Base-by-base conservation (phyloP, 1,140 invertebrate genomes). In the Macrotrachela quadricornifera region DNA sequence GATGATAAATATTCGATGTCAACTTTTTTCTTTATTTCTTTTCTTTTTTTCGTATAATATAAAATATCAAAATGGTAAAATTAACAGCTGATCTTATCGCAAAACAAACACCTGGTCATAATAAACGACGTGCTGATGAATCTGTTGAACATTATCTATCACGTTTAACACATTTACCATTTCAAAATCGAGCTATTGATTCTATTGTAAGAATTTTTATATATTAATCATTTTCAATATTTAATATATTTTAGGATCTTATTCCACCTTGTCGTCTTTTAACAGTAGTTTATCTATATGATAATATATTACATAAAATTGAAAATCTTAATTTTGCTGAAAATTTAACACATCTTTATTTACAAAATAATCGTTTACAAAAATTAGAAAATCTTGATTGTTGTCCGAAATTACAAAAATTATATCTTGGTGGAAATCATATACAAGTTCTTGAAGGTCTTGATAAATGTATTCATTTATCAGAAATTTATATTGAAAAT, bases 201-300 rank as follows among this genome's bases (percentile, higher is more conserved):
- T 63, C 67, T 57, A 62, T 68, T 50, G 68, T 68, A 63, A 61
- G 58, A 57, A 10, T 16, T 10, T n/a, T n/a, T n/a, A n/a, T n/a
- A n/a, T 46, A 11, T 18, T 49, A 36, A 6, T 46, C 30, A 4
- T 30, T 30, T 30, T n/a, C n/a, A 13, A 45, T 43, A 15, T 55
- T 55, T 39, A 15, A 16, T 14, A 21, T 40, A 3, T 18, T 30
- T 30, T 13, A 56, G 43, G 43, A 46, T 17, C n/a, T 16, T 14
- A 44, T 53, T 36, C 50, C 45, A 8, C 13, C 21, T 9, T 56
- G 46, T 14, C 42, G 40, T 12, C 49, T 44, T 44, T 52, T 71
- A 51, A 61, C 62, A 40, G 68, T 70, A 38, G 49, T 71, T 10
- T 71, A 71, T 58, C 56, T 71, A 38, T 71, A 70, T 60, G 68